Percentiles rank a stretch among this genome's conserved stretches.
Conservation (phyloP, 2,797 vertebrate genomes). For the Anomalospiza imberbis region DNA sequence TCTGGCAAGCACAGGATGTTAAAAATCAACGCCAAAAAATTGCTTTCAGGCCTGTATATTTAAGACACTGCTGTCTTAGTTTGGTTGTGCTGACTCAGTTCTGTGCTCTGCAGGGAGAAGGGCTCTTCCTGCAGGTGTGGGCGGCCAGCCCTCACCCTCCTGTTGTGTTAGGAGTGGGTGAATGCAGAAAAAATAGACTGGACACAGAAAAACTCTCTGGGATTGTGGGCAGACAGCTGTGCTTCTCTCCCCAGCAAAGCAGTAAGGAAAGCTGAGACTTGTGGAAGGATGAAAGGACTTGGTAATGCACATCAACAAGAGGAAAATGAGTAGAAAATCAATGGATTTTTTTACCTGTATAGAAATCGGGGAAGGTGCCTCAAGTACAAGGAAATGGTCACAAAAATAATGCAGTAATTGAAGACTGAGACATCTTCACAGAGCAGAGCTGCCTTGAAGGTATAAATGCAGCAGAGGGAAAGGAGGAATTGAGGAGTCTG, state of each 20-base stretch:
- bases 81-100: constrained; percentile 4
- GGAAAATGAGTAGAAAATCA: not conserved
- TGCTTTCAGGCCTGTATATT: not conserved
- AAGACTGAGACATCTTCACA: not conserved
- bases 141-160: not conserved
- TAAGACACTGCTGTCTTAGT: not conserved
- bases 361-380: not conserved
- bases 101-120: not conserved
- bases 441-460: not conserved
- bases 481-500: not conserved
- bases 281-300: not conserved
- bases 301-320: not conserved
- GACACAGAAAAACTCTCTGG: not conserved
- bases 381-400: not conserved
- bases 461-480: not conserved
- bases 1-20: not conserved
- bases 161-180: not conserved
- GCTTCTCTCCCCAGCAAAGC: not conserved
- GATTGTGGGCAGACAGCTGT: not conserved
- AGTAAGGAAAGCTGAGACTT: not conserved
- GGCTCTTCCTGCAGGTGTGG: constrained; percentile 8
- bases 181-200: not conserved
- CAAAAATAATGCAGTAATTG: not conserved
- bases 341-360: not conserved
- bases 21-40: not conserved